Evolutionary conservation across 1,140 invertebrate genomes (phyloP).

Genomic region (Rhopalosiphum maidis): DNA sequence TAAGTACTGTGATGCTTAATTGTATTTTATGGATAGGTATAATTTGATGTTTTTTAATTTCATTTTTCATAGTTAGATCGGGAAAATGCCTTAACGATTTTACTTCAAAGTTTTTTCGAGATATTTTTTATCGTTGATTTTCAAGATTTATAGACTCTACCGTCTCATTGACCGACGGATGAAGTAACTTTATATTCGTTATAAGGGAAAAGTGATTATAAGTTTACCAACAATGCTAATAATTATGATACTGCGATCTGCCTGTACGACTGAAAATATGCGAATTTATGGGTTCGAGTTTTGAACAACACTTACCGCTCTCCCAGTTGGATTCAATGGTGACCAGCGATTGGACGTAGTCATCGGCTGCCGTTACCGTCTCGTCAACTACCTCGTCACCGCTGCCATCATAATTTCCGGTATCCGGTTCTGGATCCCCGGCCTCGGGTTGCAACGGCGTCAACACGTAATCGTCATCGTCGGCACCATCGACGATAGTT

Average conservation of each 20-base stretch:
- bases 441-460: slow-evolving; percentile 13
- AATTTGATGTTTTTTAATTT: background rate
- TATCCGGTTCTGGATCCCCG: background rate
- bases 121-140: background rate
- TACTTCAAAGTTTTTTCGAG: background rate
- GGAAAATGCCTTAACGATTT: background rate
- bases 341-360: slow-evolving; percentile 49
- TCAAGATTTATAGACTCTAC: background rate
- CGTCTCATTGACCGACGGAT: background rate
- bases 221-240: background rate
- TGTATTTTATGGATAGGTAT: background rate
- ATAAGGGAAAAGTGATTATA: too few species aligned
- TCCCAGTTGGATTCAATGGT: slow-evolving; percentile 53
- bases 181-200: background rate
- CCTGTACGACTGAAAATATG: background rate
- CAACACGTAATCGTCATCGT: slow-evolving; percentile 31
- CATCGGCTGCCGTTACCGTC: background rate
- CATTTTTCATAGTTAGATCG: background rate
- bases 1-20: background rate
- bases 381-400: background rate
- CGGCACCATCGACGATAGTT: too few species aligned
- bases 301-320: slow-evolving; percentile 10
- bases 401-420: background rate
- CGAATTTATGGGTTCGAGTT: background rate
- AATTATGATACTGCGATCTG: too few species aligned